A percentile compares a stretch with the other conserved stretches of the same genome.
Conservation (phyloP, 1,140 invertebrate genomes). For the Oedothorax gibbosus region DNA sequence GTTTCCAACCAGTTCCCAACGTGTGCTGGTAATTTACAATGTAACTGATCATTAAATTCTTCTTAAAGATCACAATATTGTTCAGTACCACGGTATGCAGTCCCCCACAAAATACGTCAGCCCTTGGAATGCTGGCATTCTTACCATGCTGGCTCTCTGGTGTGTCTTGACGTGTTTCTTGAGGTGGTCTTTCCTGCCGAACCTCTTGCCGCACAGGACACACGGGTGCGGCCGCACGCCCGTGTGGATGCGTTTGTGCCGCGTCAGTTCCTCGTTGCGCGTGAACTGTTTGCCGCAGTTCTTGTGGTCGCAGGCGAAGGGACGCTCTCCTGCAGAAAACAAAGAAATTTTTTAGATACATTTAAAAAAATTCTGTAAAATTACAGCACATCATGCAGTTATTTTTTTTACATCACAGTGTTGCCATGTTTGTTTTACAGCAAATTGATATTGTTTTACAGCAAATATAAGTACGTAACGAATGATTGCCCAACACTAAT, state of each 20-base stretch:
- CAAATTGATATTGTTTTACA: no score
- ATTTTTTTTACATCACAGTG: no score
- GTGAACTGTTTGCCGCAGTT: conserved; percentile 88
- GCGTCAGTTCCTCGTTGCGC: conserved; percentile 89
- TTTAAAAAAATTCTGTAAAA: not conserved
- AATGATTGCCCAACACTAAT: no score
- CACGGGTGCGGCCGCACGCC: conserved; percentile 79
- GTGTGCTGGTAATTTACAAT: no score
- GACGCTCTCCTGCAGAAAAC: conserved; percentile 68
- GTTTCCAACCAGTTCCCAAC: no score
- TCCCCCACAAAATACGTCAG: conserved; percentile 38
- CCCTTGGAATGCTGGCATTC: conserved; percentile 46
- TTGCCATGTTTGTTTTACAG: no score
- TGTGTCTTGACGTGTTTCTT: conserved; percentile 92
- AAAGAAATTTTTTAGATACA: not conserved
- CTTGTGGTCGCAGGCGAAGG: conserved; percentile 83
- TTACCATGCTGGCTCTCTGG: conserved; percentile 68
- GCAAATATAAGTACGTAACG: no score
- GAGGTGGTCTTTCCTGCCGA: conserved; percentile 95
- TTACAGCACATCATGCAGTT: no score
- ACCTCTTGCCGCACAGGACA: conserved; percentile 83
- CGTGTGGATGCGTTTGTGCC: conserved; percentile 86
- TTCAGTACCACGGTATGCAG: conserved; percentile 47
- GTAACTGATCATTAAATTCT: no score
- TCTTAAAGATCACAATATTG: no score